Evolutionary conservation across 1,140 invertebrate genomes (phyloP).

Genomic region (Halotydeus destructor): DNA sequence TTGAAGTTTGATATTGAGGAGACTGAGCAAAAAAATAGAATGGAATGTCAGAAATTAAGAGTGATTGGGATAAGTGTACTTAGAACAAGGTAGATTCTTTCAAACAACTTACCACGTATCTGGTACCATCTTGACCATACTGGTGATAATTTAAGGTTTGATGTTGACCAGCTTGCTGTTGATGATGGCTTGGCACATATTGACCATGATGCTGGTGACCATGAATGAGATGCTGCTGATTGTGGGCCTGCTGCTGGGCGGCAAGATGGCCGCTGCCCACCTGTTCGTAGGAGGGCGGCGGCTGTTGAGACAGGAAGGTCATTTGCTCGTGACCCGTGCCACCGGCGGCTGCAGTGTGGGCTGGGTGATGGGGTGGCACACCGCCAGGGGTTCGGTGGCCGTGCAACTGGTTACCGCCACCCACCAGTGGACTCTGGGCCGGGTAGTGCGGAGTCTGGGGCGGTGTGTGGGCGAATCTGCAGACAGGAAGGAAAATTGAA

Average conservation of each 20-base stretch:
- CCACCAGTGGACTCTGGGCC: too few species aligned
- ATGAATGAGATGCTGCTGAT: slow-evolving; percentile 6
- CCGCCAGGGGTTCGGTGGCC: slow-evolving; percentile 7
- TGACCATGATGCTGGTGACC: slow-evolving; percentile 7
- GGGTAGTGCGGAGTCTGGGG: slow-evolving; percentile 26
- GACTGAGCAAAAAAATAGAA: background rate
- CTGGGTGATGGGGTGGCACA: background rate
- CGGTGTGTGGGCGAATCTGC: slow-evolving; percentile 27
- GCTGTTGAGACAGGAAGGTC: slow-evolving; percentile 13
- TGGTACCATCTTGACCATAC: background rate
- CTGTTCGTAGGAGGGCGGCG: slow-evolving; percentile 15
- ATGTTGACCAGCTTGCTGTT: slow-evolving; percentile 4
- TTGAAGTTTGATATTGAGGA: too few species aligned
- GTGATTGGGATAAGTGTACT: background rate
- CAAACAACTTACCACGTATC: too few species aligned
- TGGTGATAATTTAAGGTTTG: slow-evolving; percentile 10
- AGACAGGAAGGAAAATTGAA: slow-evolving; percentile 20
- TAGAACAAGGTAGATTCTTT: background rate
- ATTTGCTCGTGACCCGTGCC: slow-evolving; percentile 10
- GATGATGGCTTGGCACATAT: slow-evolving; percentile 10
- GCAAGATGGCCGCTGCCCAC: slow-evolving; percentile 5
- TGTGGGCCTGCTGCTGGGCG: slow-evolving; percentile 1
- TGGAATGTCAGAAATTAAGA: background rate
- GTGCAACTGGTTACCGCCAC: slow-evolving; percentile 21
- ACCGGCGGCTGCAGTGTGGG: background rate